These are phyloP conservation scores for Pardalotus punctatus DNA, from an alignment of 2,113 vertebrate species.

Conservation along the genomic window DNA sequence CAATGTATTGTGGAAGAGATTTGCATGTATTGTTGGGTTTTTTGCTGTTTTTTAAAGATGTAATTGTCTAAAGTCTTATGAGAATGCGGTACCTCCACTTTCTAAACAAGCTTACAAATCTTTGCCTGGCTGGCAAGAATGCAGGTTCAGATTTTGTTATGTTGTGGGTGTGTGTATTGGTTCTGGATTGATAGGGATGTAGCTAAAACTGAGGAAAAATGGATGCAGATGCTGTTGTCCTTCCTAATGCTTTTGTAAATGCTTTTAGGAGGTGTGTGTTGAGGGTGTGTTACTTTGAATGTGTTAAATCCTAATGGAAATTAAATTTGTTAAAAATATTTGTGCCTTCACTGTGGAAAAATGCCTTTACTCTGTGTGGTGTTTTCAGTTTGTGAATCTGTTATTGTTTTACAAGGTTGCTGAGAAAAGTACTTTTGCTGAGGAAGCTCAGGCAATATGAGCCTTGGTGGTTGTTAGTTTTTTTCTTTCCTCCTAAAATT, in stretches of 20 bases:
- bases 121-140: neutral
- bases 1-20: neutral
- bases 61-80: neutral
- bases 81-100: neutral
- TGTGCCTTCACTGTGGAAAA: neutral
- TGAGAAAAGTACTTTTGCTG: neutral
- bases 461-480: neutral
- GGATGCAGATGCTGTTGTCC: neutral
- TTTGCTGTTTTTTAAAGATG: neutral
- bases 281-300: neutral
- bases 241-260: neutral
- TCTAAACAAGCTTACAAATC: neutral
- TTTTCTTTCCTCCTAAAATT: neutral
- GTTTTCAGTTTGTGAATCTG: neutral
- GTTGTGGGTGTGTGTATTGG: neutral
- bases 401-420: neutral
- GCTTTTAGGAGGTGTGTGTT: neutral
- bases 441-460: neutral
- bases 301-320: neutral
- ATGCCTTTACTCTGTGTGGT: neutral
- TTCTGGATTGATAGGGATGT: neutral
- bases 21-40: neutral
- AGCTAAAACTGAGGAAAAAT: neutral
- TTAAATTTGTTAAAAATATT: neutral
- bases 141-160: neutral